These are phyloP conservation scores for Neodiprion virginianus DNA, from an alignment of 1,140 invertebrate genomes.

Conservation along the genomic window DNA sequence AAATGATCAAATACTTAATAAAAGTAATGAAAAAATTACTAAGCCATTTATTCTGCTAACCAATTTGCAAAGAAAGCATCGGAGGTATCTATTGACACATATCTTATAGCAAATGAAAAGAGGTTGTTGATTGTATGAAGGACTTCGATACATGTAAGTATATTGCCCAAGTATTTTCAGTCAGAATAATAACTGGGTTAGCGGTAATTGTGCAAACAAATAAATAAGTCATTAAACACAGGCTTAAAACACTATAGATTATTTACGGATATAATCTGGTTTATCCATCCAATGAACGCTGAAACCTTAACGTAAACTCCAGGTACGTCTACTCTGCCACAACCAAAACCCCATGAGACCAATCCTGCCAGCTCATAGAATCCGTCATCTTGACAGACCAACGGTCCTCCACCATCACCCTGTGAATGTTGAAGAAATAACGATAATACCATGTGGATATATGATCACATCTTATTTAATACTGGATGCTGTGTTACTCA, in stretches of 20 bases:
- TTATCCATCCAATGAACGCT: conserved; percentile 95
- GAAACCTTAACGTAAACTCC: conserved; percentile 95
- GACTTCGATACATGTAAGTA: background rate
- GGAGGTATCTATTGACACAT: background rate
- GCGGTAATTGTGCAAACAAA: background rate
- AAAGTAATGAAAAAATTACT: background rate
- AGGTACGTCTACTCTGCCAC: conserved; percentile 86
- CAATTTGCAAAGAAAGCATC: background rate
- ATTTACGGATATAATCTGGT: conserved; percentile 95
- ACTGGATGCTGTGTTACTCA: conserved; percentile 51
- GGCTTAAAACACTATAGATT: conserved; percentile 69
- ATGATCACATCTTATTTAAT: conserved; percentile 1
- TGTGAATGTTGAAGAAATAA: conserved; percentile 51
- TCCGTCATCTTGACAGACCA: conserved; percentile 91
- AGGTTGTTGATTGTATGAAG: background rate
- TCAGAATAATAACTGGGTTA: background rate
- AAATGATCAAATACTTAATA: background rate
- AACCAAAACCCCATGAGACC: conserved; percentile 93
- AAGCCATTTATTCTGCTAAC: background rate
- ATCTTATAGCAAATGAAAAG: background rate
- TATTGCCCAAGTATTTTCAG: background rate
- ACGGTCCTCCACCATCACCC: conserved; percentile 90
- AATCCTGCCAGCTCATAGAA: conserved; percentile 91
- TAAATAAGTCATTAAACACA: background rate
- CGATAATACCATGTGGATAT: background rate